Evolutionary conservation across 2,888 invertebrate genomes (phyloP), one percentile per base, ranked within the genome.

Genomic region (Rhyacophila evoluta): DNA sequence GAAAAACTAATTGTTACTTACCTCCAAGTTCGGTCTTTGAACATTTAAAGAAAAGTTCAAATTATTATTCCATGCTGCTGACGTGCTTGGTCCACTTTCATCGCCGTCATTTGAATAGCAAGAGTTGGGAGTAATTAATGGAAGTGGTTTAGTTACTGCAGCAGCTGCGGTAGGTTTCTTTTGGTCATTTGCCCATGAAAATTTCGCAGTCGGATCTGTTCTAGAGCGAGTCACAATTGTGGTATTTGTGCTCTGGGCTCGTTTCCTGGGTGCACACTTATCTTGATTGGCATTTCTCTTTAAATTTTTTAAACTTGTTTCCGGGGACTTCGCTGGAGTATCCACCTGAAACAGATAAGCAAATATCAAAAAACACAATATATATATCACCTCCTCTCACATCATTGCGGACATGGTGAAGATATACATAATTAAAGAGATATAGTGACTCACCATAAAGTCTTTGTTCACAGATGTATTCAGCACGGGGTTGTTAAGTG

Each of bases 241-340:
- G 2, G 79, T 77, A 70, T 74, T 67, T 11, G 79, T 72, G 27
- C 79, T 79, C 33, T 77, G 74, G 10, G 77, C 74, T 2, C 79
- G 74, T 33, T 77, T 73, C 29, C 79, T 70, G 15, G 39, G 39
- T 1, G 39, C 39, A 12, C 12, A 39, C 15, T 39, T 39, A 4
- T 39, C 39, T 39, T 39, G 39, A 39, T 12, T 4, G 15, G 5
- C 15, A 6, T 15, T 39, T 39, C 15, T 12, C 15, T 39, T 39
- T 10, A 39, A 15, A n/a, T n/a, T n/a, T n/a, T n/a, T n/a, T n/a
- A n/a, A n/a, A 12, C 15, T 39, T 0, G 39, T 5, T 39, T 39
- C 39, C 39, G 4, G 39, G 2, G 39, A 39, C 3, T 39, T 39
- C 1, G 15, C 39, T 12, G n/a, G 39, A 2, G 4, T 4, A 39